phyloP scores from a whole-genome alignment of 2,113 vertebrate genomes.

The Beaufortia kweichowensis region DNA sequence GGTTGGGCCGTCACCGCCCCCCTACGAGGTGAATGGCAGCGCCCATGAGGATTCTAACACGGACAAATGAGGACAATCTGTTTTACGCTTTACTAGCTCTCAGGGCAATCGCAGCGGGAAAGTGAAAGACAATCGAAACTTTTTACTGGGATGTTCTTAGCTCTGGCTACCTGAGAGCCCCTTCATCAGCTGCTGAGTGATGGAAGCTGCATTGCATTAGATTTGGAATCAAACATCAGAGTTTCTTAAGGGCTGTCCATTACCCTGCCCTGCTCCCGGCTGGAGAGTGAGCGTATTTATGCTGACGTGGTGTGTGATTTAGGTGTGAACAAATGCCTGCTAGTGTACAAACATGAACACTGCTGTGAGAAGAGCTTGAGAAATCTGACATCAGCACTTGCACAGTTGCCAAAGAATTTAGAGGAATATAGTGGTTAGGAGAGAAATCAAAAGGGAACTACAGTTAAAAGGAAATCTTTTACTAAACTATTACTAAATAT shows the following conservation, averaged over 20 bases:
- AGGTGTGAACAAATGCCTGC: neutral
- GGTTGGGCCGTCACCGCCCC: conserved; percentile 15
- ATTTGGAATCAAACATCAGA: conserved; percentile 1
- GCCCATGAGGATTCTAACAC: conserved; percentile 56
- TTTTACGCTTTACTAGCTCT: conserved; percentile 53
- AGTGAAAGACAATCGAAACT: conserved; percentile 51
- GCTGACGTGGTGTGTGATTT: conserved; percentile 1
- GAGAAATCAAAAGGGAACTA: too few species aligned
- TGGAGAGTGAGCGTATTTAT: conserved; percentile 17
- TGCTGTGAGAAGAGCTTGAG: neutral
- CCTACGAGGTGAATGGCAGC: conserved; percentile 56
- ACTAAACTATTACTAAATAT: too few species aligned
- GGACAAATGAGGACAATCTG: conserved; percentile 64
- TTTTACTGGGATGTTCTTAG: conserved; percentile 35
- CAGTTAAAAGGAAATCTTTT: too few species aligned
- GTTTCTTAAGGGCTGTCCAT: conserved; percentile 15
- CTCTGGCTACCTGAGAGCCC: conserved; percentile 29
- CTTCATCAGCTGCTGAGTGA: conserved; percentile 34
- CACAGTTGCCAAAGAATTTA: neutral
- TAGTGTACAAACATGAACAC: neutral
- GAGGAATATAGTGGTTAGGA: too few species aligned
- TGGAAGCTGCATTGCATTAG: conserved; percentile 4
- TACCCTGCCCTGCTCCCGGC: neutral
- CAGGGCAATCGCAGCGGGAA: conserved; percentile 47
- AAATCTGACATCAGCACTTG: neutral